phyloP scores from a whole-genome alignment of 2,113 vertebrate genomes.

The Cryptotis parvus region DNA sequence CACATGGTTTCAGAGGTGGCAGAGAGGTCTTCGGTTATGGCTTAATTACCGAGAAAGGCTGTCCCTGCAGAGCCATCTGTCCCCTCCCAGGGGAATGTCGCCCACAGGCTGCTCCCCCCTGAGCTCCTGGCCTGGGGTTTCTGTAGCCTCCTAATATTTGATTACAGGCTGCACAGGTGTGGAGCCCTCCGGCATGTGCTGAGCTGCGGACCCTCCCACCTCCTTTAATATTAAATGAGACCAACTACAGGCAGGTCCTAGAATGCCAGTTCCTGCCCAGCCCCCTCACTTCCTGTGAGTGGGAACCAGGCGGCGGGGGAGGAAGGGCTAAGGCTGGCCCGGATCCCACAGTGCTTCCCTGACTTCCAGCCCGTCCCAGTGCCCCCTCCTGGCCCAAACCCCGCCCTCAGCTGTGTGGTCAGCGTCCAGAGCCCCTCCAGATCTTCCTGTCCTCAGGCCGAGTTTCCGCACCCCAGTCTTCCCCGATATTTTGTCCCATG shows the following conservation, averaged over 20 bases:
- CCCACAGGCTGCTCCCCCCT: constrained; percentile 9
- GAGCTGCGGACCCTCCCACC: constrained; percentile 45
- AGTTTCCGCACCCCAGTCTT: constrained; percentile 19
- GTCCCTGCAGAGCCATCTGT: constrained; percentile 70
- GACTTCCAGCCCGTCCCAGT: not conserved
- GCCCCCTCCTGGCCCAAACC: not conserved
- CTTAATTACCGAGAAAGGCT: constrained; percentile 70
- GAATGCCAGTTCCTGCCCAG: constrained; percentile 32
- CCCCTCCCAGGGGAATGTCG: not conserved
- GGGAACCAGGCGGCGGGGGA: not conserved
- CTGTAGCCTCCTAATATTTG: constrained; percentile 68
- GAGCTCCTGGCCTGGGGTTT: constrained; percentile 57
- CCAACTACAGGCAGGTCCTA: constrained; percentile 51
- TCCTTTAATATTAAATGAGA: constrained; percentile 79
- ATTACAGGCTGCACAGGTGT: constrained; percentile 78
- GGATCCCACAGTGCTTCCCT: not conserved
- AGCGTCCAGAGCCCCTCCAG: constrained; percentile 32
- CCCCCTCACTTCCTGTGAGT: not conserved
- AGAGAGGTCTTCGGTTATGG: constrained; percentile 34
- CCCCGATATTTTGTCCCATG: not conserved
- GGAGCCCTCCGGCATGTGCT: constrained; percentile 67
- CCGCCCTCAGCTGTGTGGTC: not conserved
- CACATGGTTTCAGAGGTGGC: constrained; percentile 49
- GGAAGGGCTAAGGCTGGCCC: not conserved
- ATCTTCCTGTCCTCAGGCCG: constrained; percentile 3